Evolutionary conservation across 2,888 invertebrate species (phyloP).

Genomic region (Carpatolechia fugitivella): DNA sequence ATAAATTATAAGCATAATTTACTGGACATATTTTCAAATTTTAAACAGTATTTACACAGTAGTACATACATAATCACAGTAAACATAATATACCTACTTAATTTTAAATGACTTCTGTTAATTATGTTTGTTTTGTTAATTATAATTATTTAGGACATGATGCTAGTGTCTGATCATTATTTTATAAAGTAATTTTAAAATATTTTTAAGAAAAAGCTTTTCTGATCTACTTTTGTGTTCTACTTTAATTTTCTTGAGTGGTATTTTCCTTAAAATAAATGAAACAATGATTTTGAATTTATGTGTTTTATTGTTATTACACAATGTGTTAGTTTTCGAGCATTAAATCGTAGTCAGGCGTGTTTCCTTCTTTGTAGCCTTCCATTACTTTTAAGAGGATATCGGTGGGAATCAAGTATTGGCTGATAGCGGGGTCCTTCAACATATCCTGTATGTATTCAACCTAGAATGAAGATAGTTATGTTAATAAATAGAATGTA

Average conservation of each 20-base stretch:
- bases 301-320: background rate
- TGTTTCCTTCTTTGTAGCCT: conserved; percentile 33
- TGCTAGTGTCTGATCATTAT: background rate
- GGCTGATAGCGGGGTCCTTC: conserved; percentile 81
- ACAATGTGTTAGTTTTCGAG: conserved; percentile 26
- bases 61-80: too few species aligned
- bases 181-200: too few species aligned
- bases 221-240: conserved; percentile 2
- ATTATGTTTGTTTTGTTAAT: conserved; percentile 16
- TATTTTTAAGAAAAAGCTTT: background rate
- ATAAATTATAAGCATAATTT: background rate
- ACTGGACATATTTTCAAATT: background rate
- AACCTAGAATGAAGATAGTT: conserved; percentile 67
- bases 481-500: background rate
- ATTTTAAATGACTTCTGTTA: background rate
- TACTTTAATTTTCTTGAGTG: conserved; percentile 24
- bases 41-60: background rate
- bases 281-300: background rate
- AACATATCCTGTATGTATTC: conserved; percentile 82
- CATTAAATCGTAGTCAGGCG: conserved; percentile 47
- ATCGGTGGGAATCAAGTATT: conserved; percentile 78
- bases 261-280: conserved; percentile 22
- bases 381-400: conserved; percentile 76
- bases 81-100: background rate
- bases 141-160: background rate